Base-by-base conservation (phyloP, 2,888 invertebrate genomes). In the Chaetoderma sp. region DNA sequence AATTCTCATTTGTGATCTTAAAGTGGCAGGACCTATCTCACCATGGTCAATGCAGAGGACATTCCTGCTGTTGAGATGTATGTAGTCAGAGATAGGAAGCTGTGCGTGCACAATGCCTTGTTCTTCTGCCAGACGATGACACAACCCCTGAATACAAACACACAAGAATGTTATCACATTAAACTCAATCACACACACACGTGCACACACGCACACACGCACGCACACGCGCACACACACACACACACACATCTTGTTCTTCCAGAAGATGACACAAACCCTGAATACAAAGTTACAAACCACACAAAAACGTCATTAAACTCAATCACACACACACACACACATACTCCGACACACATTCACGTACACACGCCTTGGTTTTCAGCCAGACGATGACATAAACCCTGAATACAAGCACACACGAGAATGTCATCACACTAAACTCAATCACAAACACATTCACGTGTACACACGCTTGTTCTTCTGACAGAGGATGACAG, bases 31-130 rank as follows among this genome's bases (percentile, higher is more conserved):
- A 16, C 2, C 18, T 4, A 21, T 65, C 73, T 59, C 67, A 85
- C 86, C 97, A 89, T 99, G 98, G 87, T 96, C 95, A 74, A 99
- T 93, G 45, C 97, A 95, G 63, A 99, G 89, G 56, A 98, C 98
- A 88, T 94, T 94, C 76, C 97, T 90, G 5, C 94, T 93, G 87
- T 94, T 94, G 93, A 98, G 93, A 79, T 93, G 91, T 50, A 99
- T 90, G 88, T 93, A 93, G 86, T 96, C 93, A 71, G 91, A 91
- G 74, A 99, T 90, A 0, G 99, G 98, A 50, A 99, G 88, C 78
- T 94, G 92, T 0, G 88, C 88, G 86, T 96, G 96, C 67, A 87
- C 87, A 32, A 97, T 89, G 2, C 92, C 93, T 82, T 92, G 91
- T 78, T 93, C 91, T 42, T 89, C 83, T 2, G 99, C 98, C 77